Evolutionary conservation across 2,113 vertebrate genomes (phyloP).

Genomic region (Clarias batrachus): DNA sequence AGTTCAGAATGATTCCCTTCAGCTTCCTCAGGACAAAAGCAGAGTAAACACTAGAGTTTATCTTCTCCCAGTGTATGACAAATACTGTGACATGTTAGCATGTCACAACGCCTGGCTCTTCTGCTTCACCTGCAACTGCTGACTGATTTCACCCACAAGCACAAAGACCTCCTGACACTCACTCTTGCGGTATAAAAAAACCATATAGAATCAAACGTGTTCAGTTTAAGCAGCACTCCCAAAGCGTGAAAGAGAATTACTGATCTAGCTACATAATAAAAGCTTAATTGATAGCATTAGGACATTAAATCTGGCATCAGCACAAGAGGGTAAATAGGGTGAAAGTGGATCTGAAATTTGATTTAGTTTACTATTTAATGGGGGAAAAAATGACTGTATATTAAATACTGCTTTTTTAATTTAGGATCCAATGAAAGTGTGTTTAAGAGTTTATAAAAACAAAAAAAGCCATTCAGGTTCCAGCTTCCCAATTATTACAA

Average conservation of each 20-base stretch:
- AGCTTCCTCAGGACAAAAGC: slow-evolving; percentile 49
- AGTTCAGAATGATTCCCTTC: slow-evolving; percentile 51
- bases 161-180: slow-evolving; percentile 32
- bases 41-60: slow-evolving; percentile 60
- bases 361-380: neutral
- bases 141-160: slow-evolving; percentile 22
- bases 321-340: neutral
- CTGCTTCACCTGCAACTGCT: slow-evolving; percentile 32
- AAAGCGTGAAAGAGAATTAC: neutral
- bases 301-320: neutral
- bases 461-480: neutral
- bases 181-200: neutral
- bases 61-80: slow-evolving; percentile 54
- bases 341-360: neutral
- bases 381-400: neutral
- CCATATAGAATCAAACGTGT: slow-evolving; percentile 16
- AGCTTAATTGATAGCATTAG: neutral
- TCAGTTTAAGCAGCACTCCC: neutral
- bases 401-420: neutral
- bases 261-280: neutral
- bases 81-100: slow-evolving; percentile 54
- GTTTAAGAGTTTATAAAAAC: neutral
- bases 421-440: neutral
- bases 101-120: slow-evolving; percentile 47
- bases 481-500: neutral